phyloP scores from a whole-genome alignment of 2,113 vertebrate genomes.

The Neolamprologus brichardi region DNA sequence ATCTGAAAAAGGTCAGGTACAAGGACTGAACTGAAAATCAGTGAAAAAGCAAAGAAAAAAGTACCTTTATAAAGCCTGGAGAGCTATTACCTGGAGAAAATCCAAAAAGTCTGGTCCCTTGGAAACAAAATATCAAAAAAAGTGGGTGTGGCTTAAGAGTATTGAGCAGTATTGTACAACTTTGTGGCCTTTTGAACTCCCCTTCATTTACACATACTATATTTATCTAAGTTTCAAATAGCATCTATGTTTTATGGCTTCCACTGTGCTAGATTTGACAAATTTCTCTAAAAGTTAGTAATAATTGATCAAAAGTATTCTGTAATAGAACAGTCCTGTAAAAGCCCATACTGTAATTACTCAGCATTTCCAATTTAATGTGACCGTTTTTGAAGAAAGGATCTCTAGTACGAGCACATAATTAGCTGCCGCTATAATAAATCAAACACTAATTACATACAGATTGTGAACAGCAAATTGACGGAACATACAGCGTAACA shows the following conservation, averaged over 20 bases:
- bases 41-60: not conserved
- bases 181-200: not conserved
- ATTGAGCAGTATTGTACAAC: not conserved
- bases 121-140: not conserved
- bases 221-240: not conserved
- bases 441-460: conserved; percentile 7
- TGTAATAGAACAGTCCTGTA: not conserved
- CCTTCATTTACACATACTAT: not conserved
- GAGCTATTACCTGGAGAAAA: not conserved
- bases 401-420: not conserved
- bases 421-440: not conserved
- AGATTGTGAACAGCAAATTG: not conserved
- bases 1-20: not conserved
- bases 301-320: not conserved
- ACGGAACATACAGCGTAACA: not conserved
- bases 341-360: not conserved
- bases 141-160: accelerated
- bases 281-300: not conserved
- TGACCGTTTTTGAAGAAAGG: not conserved
- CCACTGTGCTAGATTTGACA: not conserved
- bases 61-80: not conserved
- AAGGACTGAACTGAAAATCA: not conserved
- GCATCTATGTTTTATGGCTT: not conserved
- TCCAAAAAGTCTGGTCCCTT: not conserved
- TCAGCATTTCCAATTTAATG: not conserved